These are phyloP conservation scores for Cotesia chilonis DNA, from an alignment of 1,140 invertebrate species.

Conservation along the genomic window DNA sequence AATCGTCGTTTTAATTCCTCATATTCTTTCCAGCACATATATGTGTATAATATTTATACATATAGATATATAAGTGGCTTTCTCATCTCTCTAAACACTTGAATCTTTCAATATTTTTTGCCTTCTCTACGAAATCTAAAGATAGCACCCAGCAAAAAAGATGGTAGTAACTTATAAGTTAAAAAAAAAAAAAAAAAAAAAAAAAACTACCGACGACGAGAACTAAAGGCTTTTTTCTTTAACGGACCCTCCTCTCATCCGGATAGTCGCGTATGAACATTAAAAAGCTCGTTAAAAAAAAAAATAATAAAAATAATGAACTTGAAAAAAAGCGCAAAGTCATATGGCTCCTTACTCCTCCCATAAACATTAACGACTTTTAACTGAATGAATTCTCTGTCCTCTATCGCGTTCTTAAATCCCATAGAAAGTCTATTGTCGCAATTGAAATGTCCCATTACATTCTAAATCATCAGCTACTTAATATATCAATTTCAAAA, in stretches of 20 bases:
- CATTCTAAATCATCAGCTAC: neutral
- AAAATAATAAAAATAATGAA: constrained; percentile 3
- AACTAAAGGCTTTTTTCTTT: constrained; percentile 28
- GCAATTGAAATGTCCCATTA: constrained; percentile 45
- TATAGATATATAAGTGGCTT: constrained; percentile 27
- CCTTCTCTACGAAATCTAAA: constrained; percentile 30
- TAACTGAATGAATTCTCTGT: constrained; percentile 61
- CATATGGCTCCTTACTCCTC: constrained; percentile 31
- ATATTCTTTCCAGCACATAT: too few relatives aligned
- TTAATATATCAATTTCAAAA: too few relatives aligned
- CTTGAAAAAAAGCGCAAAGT: neutral
- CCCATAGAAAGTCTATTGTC: neutral
- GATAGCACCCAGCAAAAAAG: neutral
- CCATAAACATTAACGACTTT: constrained; percentile 21
- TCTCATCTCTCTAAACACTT: constrained; percentile 31
- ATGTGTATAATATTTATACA: neutral
- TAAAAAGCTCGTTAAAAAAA: constrained; percentile 20
- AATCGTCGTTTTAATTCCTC: constrained; percentile 39
- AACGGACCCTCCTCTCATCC: constrained; percentile 27
- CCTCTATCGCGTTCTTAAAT: constrained; percentile 51
- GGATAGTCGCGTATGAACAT: constrained; percentile 27
- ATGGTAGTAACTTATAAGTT: neutral
- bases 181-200: constrained; percentile 24
- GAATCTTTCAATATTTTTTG: constrained; percentile 32
- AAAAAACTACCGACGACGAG: neutral